Evolutionary conservation across 2,888 invertebrate genomes (phyloP), one percentile per base, ranked within the genome.

Genomic region (Chloroclystis v-ata): DNA sequence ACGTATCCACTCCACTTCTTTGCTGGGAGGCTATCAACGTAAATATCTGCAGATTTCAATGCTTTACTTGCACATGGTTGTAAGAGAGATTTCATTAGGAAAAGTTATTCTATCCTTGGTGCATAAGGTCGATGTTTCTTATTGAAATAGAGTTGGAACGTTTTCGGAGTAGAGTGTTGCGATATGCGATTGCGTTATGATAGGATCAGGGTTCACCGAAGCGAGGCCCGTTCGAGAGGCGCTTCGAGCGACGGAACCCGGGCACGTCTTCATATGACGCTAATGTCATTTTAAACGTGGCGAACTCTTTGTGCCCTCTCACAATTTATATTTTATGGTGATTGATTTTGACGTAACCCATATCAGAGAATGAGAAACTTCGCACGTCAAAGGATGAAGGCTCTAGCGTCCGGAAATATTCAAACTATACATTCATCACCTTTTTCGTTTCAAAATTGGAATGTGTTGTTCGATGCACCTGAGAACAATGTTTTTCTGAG

Each of bases 121-220:
- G n/a, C 24, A 7, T 72, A 82, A 63, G 67, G 78, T 73, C 67
- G 57, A 63, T 32, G 63, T 52, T 72, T 37, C 46, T 26, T 45
- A 28, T 24, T 28, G 28, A 9, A 4, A 30, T 29, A 28, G n/a
- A 47, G 45, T 32, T 70, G 54, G 65, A 59, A 78, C 78, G 45
- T 52, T 80, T 61, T 77, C 69, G 52, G 30, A 61, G 50, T 69
- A 37, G 43, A 47, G 52, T 51, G 53, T 57, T 58, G 60, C 68
- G 74, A 77, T 78, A 82, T 83, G 78, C 80, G 77, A 86, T 84
- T 84, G 81, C 84, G 81, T 82, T 87, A 84, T 86, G 86, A 86
- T 86, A 82, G 86, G 86, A 87, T 87, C 84, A 77, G 86, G 71
- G 75, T 76, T 78, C 83, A 77, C 49, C 68, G 76, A 69, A 80